These are phyloP conservation scores for Leucosticte australis DNA, from an alignment of 2,113 vertebrate genomes.

Conservation along the genomic window DNA sequence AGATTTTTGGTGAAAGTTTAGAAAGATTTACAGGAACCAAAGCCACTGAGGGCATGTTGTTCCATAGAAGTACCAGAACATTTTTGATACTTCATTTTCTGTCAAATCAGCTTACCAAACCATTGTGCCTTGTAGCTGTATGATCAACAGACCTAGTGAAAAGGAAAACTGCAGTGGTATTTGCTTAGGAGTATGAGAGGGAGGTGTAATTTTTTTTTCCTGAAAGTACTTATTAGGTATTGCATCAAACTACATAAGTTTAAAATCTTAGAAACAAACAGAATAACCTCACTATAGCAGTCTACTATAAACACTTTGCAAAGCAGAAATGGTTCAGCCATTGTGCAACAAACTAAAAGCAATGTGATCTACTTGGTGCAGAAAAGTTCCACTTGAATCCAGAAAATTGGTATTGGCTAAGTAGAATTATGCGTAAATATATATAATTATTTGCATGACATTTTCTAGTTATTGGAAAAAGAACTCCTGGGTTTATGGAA, in stretches of 20 bases:
- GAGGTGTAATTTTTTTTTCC: neutral
- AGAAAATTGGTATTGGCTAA: neutral
- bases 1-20: neutral
- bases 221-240: neutral
- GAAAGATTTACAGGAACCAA: neutral
- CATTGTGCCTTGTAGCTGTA: neutral
- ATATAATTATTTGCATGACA: neutral
- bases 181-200: neutral
- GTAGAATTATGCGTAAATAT: neutral
- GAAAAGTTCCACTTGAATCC: neutral
- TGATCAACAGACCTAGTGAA: neutral
- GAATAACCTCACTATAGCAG: neutral
- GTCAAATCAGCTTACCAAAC: neutral
- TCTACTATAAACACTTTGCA: neutral
- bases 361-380: neutral
- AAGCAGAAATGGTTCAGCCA: neutral
- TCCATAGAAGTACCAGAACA: neutral
- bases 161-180: neutral
- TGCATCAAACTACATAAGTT: neutral
- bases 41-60: neutral
- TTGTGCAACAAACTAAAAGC: neutral
- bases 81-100: neutral
- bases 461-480: neutral
- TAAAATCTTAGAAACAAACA: neutral
- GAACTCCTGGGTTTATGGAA: neutral